Evolutionary conservation across 2,888 invertebrate genomes (phyloP).

Genomic region (Tridacna gigas): DNA sequence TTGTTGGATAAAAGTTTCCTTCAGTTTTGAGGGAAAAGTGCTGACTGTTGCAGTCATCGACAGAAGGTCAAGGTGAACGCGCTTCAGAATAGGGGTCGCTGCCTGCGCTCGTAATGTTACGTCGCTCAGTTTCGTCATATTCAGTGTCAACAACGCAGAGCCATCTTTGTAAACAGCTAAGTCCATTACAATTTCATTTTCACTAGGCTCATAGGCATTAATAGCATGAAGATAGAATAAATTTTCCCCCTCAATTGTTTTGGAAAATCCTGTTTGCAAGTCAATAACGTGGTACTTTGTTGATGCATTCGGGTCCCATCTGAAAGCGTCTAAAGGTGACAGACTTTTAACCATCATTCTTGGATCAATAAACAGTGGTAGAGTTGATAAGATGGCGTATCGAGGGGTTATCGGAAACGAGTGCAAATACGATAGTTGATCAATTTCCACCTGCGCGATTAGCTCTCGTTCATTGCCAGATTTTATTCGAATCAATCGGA

Average conservation of each 20-base stretch:
- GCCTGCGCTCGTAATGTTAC: slow-evolving; percentile 44
- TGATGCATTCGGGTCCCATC: slow-evolving; percentile 70
- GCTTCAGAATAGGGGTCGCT: slow-evolving; percentile 43
- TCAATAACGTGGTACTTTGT: slow-evolving; percentile 71
- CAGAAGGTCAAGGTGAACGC: slow-evolving; percentile 58
- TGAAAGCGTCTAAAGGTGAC: slow-evolving; percentile 71
- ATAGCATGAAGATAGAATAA: slow-evolving; percentile 77
- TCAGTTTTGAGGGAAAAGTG: slow-evolving; percentile 33
- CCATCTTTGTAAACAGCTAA: slow-evolving; percentile 34
- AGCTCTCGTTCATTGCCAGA: slow-evolving; percentile 69
- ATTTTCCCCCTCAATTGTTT: slow-evolving; percentile 63
- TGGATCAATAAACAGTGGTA: slow-evolving; percentile 74
- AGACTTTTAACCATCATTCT: slow-evolving; percentile 67
- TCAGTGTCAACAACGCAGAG: slow-evolving; percentile 57
- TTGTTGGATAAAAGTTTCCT: slow-evolving; percentile 45
- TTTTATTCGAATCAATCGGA: slow-evolving; percentile 73
- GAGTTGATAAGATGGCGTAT: slow-evolving; percentile 75
- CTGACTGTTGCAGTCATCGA: slow-evolving; percentile 28
- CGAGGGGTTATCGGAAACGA: slow-evolving; percentile 75
- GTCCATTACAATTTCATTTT: slow-evolving; percentile 26
- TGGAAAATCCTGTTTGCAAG: slow-evolving; percentile 69
- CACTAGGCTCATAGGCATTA: slow-evolving; percentile 74
- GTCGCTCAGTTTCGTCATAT: slow-evolving; percentile 50
- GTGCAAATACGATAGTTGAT: slow-evolving; percentile 78
- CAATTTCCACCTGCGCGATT: slow-evolving; percentile 70